Evolutionary conservation across 2,888 invertebrate genomes (phyloP).

Genomic region (Exocentrus adspersus): DNA sequence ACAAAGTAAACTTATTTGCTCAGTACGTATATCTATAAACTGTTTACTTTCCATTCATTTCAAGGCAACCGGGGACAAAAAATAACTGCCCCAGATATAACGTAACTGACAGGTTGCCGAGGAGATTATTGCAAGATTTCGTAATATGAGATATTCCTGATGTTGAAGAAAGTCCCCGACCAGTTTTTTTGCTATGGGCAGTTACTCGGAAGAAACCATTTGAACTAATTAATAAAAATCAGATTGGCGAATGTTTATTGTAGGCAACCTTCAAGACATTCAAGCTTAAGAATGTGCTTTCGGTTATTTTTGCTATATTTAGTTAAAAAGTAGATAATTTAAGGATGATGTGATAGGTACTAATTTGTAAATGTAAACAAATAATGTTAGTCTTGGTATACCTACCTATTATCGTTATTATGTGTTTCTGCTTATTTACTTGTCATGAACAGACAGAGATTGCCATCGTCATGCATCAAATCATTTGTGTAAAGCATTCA

Average conservation of each 20-base stretch:
- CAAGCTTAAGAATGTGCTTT: slow-evolving; percentile 3
- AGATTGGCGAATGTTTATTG: not conserved
- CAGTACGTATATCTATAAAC: slow-evolving; percentile 40
- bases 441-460: too few species aligned
- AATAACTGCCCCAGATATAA: slow-evolving; percentile 34
- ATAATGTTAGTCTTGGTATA: too few species aligned
- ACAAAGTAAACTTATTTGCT: slow-evolving; percentile 35
- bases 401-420: too few species aligned
- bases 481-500: too few species aligned
- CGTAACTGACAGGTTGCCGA: not conserved
- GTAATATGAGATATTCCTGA: not conserved
- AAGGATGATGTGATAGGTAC: too few species aligned
- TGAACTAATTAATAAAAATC: slow-evolving; percentile 1
- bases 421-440: too few species aligned
- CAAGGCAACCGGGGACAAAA: slow-evolving; percentile 46
- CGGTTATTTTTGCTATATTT: not conserved
- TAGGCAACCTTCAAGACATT: slow-evolving; percentile 20
- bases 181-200: not conserved
- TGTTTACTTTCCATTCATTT: slow-evolving; percentile 42
- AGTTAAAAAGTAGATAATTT: too few species aligned
- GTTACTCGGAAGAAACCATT: not conserved
- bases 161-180: slow-evolving; percentile 14
- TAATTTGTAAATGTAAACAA: too few species aligned
- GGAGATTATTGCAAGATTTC: slow-evolving; percentile 1
- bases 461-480: too few species aligned